These are phyloP conservation scores for Rhingia campestris DNA, from an alignment of 2,888 invertebrate genomes.

Conservation along the genomic window DNA sequence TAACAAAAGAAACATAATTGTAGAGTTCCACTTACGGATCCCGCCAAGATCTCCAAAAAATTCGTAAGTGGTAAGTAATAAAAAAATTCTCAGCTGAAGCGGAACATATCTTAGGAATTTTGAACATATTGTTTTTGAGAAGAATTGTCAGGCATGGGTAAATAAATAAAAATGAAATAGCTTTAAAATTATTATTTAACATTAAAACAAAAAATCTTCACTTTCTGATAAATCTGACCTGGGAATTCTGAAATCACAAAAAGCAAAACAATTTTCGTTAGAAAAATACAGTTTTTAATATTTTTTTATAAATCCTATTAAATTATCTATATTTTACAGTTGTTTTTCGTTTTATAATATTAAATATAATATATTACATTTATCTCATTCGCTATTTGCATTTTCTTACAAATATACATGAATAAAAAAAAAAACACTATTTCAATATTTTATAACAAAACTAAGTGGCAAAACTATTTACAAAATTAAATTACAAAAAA, in stretches of 20 bases:
- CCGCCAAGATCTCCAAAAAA: too few species aligned
- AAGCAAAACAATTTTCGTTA: conserved; percentile 1
- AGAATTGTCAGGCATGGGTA: too few species aligned
- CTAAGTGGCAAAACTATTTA: conserved; percentile 50
- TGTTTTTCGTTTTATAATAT: conserved; percentile 4
- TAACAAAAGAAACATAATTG: too few species aligned
- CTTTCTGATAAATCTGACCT: not conserved
- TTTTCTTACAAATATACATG: conserved; percentile 7
- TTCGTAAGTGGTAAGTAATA: too few species aligned
- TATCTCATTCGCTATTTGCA: conserved; percentile 39
- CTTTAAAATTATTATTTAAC: too few species aligned
- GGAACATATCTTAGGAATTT: too few species aligned
- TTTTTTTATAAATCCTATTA: conserved; percentile 44
- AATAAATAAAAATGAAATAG: too few species aligned
- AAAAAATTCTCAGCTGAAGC: too few species aligned
- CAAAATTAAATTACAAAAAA: conserved; percentile 35
- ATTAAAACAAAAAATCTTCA: too few species aligned
- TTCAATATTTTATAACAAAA: conserved; percentile 27
- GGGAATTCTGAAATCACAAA: not conserved
- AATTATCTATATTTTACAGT: conserved; percentile 52
- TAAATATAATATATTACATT: conserved; percentile 59
- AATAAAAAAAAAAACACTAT: conserved; percentile 8
- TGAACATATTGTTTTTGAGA: too few species aligned
- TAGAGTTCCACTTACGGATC: too few species aligned
- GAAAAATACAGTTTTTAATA: conserved; percentile 18